Evolutionary conservation across 37 sponge, comb jelly and placozoan species (phyloP).

Genomic region (Axinella damicornis): DNA sequence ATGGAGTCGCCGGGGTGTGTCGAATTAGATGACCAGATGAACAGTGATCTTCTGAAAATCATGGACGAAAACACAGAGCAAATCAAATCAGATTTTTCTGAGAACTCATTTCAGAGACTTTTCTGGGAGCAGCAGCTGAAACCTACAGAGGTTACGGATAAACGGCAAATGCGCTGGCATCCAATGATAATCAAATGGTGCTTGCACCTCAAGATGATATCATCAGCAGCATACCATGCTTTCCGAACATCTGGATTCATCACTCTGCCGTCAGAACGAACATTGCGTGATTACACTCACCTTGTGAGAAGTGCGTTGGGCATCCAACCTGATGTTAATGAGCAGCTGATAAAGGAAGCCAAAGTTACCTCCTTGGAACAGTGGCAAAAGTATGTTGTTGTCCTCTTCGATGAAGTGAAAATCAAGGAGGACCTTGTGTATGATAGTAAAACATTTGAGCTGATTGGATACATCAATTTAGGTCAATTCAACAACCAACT

Average conservation of each 20-base stretch:
- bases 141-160: not conserved
- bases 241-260: constrained; percentile 50
- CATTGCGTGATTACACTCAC: constrained; percentile 66
- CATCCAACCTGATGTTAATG: constrained; percentile 25
- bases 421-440: constrained; percentile 40
- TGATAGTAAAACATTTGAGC: constrained; percentile 36
- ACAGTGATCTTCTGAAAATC: too few species aligned
- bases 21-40: too few species aligned
- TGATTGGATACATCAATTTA: constrained; percentile 35
- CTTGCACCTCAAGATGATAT: constrained; percentile 45
- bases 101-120: not conserved
- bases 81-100: not conserved
- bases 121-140: constrained; percentile 12
- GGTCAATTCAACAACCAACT: constrained; percentile 36
- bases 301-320: too few species aligned
- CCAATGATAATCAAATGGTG: constrained; percentile 64
- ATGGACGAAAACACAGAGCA: not conserved
- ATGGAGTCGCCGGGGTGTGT: too few species aligned
- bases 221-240: constrained; percentile 32
- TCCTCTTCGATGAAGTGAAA: constrained; percentile 51
- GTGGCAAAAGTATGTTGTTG: too few species aligned
- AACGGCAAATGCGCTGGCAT: constrained; percentile 23
- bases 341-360: not conserved
- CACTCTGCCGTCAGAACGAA: constrained; percentile 52
- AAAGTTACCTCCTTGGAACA: too few species aligned